A percentile compares a stretch with the other conserved stretches of the same genome.
phyloP scores from a whole-genome alignment of 2,888 invertebrate genomes.

The Eumacrocentrus americanus region DNA sequence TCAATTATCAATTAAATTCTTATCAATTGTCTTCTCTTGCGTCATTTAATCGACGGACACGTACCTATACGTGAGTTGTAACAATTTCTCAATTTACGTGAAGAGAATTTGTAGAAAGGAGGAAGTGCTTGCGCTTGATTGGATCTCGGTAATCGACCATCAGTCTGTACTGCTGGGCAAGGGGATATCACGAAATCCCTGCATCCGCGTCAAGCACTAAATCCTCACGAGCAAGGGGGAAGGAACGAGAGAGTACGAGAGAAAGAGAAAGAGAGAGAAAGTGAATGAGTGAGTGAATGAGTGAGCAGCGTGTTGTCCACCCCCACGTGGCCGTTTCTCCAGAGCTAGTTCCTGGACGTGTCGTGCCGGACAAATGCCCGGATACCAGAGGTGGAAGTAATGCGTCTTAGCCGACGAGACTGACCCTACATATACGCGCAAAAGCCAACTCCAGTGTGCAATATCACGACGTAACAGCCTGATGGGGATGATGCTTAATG shows the following conservation, averaged over 20 bases:
- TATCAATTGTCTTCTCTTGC: background rate
- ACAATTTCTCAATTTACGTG: conserved; percentile 22
- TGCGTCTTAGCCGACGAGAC: conserved; percentile 58
- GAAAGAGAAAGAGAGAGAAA: conserved; percentile 28
- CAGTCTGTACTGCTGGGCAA: conserved; percentile 19
- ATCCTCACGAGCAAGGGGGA: conserved; percentile 40
- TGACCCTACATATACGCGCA: no score
- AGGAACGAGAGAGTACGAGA: conserved; percentile 30
- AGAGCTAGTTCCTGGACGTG: conserved; percentile 55
- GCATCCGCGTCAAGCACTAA: conserved; percentile 44
- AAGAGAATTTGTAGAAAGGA: conserved; percentile 22
- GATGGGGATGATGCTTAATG: no score
- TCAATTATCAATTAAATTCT: background rate
- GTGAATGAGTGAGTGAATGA: conserved; percentile 27
- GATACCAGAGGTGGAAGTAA: conserved; percentile 60
- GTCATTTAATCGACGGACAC: background rate
- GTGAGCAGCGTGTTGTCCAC: conserved; percentile 31
- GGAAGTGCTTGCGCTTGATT: conserved; percentile 24
- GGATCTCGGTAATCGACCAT: conserved; percentile 36
- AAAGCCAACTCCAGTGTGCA: no score
- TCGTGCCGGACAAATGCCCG: conserved; percentile 61
- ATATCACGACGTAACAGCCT: no score
- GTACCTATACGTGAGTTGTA: conserved; percentile 13
- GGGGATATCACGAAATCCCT: conserved; percentile 38
- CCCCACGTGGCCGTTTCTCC: conserved; percentile 35